Evolutionary conservation across 2,113 vertebrate genomes (phyloP), one percentile per base, ranked within the genome.

Genomic region (Sprattus sprattus): DNA sequence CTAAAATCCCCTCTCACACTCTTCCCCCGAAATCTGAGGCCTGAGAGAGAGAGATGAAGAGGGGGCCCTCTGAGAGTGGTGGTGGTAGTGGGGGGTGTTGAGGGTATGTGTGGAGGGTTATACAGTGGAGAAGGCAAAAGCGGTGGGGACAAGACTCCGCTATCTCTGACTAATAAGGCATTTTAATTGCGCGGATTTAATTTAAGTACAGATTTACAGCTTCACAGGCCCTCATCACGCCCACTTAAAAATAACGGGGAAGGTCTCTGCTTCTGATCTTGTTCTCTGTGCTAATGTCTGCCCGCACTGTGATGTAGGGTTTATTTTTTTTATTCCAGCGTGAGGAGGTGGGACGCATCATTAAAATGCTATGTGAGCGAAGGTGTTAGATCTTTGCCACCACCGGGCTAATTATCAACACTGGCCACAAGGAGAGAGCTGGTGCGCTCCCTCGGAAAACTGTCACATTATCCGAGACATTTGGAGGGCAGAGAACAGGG

Each of bases 401-500:
- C 90, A 90, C 89, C 92, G 92, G 92, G 88, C 92, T 93, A 94
- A 94, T 95, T 95, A 93, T 91, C 92, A 89, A 88, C 87, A 90
- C 67, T 92, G 91, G 88, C 82, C 86, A 88, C 84, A 83, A 90
- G 67, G 81, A 89, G 90, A 92, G 88, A 89, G 89, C 90, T 47
- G 47, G 86, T 86, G 89, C 92, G 93, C 91, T 90, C 91, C 90
- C 88, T 52, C 90, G 91, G 88, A 60, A 60, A 93, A 92, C 92
- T 89, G 83, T 88, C 88, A 90, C 86, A 89, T 89, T 93, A 93
- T 91, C 92, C 93, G 81, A 89, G 85, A 94, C 93, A 84, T 94
- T 91, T 88, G 86, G 87, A 86, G 86, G 81, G 88, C 91, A 89
- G 10, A 50, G 87, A n/a, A 18, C 44, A 71, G 54, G 18, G 81